Conservation (phyloP, 2,113 vertebrate genomes). For the Oreochromis spilurus region DNA sequence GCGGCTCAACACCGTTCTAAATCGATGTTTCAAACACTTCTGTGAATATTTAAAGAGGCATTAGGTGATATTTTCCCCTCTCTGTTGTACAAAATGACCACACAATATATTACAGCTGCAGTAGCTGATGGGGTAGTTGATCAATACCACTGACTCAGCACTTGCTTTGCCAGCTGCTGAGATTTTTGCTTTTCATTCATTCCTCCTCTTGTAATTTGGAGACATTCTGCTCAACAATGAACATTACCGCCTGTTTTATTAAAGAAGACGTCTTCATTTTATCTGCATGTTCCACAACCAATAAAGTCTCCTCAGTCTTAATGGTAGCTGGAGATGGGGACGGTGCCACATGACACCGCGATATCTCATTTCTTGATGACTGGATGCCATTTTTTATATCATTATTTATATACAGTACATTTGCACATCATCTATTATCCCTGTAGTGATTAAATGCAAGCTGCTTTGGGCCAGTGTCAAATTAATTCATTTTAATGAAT, state of each 20-base stretch:
- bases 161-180: not conserved
- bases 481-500: not conserved
- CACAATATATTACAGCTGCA: not conserved
- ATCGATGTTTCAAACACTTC: not conserved
- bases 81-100: not conserved
- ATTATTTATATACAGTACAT: not conserved
- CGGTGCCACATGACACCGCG: not conserved
- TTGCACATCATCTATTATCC: not conserved
- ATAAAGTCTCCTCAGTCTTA: not conserved
- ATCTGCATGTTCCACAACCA: not conserved
- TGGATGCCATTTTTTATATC: not conserved
- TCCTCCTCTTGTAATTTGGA: not conserved
- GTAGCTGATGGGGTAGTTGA: not conserved
- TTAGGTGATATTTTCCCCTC: slow-evolving; percentile 10
- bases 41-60: slow-evolving; percentile 37
- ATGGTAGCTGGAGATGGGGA: not conserved
- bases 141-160: slow-evolving; percentile 45
- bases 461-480: not conserved
- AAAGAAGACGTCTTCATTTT: not conserved
- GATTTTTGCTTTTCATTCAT: not conserved
- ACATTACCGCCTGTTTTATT: not conserved
- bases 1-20: not conserved
- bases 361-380: not conserved
- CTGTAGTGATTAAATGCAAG: not conserved
- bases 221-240: not conserved